A percentile compares a stretch with the other conserved stretches of the same genome.
These are phyloP conservation scores for Morinoia aosen DNA, from an alignment of 2,888 invertebrate species.

Conservation along the genomic window DNA sequence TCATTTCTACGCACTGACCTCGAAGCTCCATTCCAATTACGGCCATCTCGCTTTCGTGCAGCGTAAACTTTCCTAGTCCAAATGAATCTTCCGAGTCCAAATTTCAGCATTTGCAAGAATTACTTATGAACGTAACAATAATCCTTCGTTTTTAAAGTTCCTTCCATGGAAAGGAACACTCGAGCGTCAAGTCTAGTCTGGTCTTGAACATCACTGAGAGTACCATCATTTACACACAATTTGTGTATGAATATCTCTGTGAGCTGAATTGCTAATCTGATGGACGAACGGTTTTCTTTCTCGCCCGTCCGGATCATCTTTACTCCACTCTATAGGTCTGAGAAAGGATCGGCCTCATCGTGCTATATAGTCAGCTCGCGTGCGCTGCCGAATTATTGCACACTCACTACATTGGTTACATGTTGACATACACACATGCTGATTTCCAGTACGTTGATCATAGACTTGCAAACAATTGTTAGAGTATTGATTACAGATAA, in stretches of 20 bases:
- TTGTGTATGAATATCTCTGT: background rate
- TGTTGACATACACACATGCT: background rate
- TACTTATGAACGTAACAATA: background rate
- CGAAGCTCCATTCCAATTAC: background rate
- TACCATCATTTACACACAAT: conserved; percentile 3
- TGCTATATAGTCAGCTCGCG: background rate
- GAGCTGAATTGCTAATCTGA: background rate
- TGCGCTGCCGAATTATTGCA: background rate
- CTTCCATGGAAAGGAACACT: background rate
- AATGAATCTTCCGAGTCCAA: background rate
- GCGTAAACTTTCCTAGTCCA: background rate
- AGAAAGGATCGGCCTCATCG: background rate
- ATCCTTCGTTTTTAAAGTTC: background rate
- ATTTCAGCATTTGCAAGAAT: background rate
- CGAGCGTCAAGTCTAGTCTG: background rate
- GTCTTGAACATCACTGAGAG: background rate
- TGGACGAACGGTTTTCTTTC: background rate
- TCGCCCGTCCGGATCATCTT: background rate
- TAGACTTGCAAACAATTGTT: background rate
- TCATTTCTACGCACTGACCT: background rate
- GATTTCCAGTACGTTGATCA: background rate
- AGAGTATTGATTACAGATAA: no score
- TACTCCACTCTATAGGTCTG: background rate
- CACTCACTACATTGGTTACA: background rate
- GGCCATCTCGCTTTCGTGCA: background rate